Evolutionary conservation across 2,888 invertebrate genomes (phyloP).

Genomic region (Dicranocentrus wangi): DNA sequence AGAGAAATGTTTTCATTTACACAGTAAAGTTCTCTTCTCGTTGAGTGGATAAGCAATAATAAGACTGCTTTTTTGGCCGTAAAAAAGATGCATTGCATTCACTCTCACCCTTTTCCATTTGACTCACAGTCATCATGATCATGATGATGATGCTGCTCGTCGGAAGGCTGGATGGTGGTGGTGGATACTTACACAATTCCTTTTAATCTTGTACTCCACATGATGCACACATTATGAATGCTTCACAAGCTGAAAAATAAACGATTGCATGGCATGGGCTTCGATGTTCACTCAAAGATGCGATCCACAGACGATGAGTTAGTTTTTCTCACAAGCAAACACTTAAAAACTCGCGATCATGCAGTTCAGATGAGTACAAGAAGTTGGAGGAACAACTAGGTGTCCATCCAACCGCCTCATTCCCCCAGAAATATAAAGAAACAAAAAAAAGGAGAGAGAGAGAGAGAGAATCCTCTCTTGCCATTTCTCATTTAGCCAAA

Average conservation of each 20-base stretch:
- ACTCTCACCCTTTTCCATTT: slow-evolving; percentile 4
- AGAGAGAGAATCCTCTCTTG: too few species aligned
- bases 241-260: slow-evolving; percentile 2
- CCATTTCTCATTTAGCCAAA: too few species aligned
- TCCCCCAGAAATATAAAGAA: too few species aligned
- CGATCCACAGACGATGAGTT: too few species aligned
- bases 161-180: too few species aligned
- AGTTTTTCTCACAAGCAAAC: too few species aligned
- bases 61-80: not conserved
- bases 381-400: slow-evolving; percentile 39
- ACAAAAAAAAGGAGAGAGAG: too few species aligned
- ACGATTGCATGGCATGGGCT: not conserved
- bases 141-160: not conserved
- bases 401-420: slow-evolving; percentile 18
- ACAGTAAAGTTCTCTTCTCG: too few species aligned
- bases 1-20: slow-evolving; percentile 17
- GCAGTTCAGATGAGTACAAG: slow-evolving; percentile 51
- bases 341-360: slow-evolving; percentile 23
- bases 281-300: not conserved
- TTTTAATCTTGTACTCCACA: not conserved
- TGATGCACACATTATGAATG: slow-evolving; percentile 9
- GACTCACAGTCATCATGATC: not conserved
- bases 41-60: not conserved
- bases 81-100: slow-evolving; percentile 12
- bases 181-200: too few species aligned